Conservation (phyloP, 2,797 vertebrate genomes). For the Cercopithecus hamlyni region DNA sequence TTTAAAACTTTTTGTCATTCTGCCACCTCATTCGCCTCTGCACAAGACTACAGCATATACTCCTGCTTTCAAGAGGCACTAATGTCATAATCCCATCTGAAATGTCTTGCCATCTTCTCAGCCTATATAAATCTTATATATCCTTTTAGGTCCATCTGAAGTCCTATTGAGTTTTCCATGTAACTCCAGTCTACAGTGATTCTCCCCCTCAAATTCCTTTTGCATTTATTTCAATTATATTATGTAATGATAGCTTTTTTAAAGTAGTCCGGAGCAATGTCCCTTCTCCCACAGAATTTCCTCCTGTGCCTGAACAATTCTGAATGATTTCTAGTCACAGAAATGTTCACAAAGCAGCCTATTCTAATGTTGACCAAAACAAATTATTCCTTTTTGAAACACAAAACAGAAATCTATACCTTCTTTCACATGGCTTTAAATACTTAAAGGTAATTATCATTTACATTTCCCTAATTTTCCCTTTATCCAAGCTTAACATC, state of each 20-base stretch:
- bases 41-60: not conserved
- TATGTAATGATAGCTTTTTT: slow-evolving; percentile 16
- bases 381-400: slow-evolving; percentile 37
- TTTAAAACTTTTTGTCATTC: not conserved
- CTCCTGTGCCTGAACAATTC: slow-evolving; percentile 29
- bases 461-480: not conserved
- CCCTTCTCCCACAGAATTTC: not conserved
- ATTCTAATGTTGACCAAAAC: not conserved
- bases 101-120: not conserved
- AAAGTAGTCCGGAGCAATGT: not conserved
- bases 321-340: not conserved
- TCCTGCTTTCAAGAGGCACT: not conserved
- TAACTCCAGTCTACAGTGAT: slow-evolving; percentile 21
- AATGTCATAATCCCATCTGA: not conserved
- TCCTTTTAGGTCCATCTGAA: not conserved
- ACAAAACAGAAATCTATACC: not conserved
- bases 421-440: slow-evolving; percentile 22
- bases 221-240: slow-evolving; percentile 35
- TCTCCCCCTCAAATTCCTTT: slow-evolving; percentile 43
- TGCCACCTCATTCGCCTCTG: not conserved
- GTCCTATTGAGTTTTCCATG: not conserved
- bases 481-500: slow-evolving; percentile 11
- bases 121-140: not conserved
- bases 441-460: slow-evolving; percentile 13
- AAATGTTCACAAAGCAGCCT: slow-evolving; percentile 48